Evolutionary conservation across 2,113 vertebrate genomes (phyloP).

Genomic region (Mustelus asterias): DNA sequence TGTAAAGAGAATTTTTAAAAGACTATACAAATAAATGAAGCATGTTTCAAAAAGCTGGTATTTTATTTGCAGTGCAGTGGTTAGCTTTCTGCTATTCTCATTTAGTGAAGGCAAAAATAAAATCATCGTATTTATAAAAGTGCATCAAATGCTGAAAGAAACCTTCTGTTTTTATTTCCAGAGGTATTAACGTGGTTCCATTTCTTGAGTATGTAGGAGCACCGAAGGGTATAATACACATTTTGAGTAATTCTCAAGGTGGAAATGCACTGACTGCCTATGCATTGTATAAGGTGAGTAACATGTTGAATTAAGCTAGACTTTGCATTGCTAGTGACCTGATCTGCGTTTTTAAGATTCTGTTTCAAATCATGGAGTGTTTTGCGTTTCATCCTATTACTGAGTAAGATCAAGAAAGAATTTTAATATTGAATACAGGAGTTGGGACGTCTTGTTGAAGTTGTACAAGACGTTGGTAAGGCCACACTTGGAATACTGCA

Average conservation of each 20-base stretch:
- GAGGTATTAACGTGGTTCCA: slow-evolving; percentile 83
- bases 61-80: neutral
- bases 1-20: too few species aligned
- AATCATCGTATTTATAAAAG: neutral
- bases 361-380: neutral
- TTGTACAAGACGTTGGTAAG: too few species aligned
- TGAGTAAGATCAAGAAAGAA: neutral
- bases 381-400: neutral
- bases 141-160: slow-evolving; percentile 15
- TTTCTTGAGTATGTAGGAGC: slow-evolving; percentile 77
- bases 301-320: neutral
- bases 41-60: neutral
- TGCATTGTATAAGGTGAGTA: slow-evolving; percentile 88
- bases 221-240: slow-evolving; percentile 68
- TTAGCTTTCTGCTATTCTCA: neutral
- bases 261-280: slow-evolving; percentile 86
- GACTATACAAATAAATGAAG: too few species aligned
- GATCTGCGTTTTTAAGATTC: neutral
- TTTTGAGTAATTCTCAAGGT: slow-evolving; percentile 78
- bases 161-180: slow-evolving; percentile 48
- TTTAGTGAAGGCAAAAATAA: neutral
- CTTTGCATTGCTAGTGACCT: neutral
- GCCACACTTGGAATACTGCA: too few species aligned
- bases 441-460: too few species aligned
- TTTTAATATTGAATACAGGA: too few species aligned